Conservation (phyloP, 1,140 invertebrate species). For the Camponotus floridanus region DNA sequence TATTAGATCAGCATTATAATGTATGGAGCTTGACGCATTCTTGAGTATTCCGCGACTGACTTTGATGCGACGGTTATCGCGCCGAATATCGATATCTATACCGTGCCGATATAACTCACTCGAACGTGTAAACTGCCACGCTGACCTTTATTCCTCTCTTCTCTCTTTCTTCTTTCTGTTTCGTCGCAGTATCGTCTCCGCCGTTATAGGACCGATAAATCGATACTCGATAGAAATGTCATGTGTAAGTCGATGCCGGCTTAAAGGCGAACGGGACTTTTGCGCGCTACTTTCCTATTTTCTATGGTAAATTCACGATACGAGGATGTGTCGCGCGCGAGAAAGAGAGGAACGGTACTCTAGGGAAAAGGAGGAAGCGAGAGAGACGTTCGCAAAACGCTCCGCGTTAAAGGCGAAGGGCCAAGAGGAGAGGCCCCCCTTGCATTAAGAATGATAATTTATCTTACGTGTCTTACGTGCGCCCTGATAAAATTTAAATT, state of each 20-base stretch:
- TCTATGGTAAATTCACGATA: slow-evolving; percentile 51
- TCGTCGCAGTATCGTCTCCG: slow-evolving; percentile 42
- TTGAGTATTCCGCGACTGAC: slow-evolving; percentile 59
- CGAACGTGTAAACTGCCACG: slow-evolving; percentile 49
- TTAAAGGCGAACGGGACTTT: slow-evolving; percentile 60
- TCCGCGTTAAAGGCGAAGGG: not conserved
- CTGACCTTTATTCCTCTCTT: slow-evolving; percentile 52
- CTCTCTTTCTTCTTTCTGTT: no score
- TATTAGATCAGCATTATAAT: slow-evolving; percentile 60
- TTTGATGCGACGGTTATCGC: slow-evolving; percentile 56
- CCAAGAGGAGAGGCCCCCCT: not conserved
- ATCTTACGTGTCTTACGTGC: slow-evolving; percentile 64
- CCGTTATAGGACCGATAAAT: slow-evolving; percentile 50
- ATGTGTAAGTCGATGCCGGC: slow-evolving; percentile 60
- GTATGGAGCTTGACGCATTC: slow-evolving; percentile 31
- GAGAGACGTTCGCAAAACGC: not conserved
- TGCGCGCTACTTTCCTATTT: slow-evolving; percentile 43
- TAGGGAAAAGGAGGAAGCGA: not conserved
- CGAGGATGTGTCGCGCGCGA: not conserved
- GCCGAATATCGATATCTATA: slow-evolving; percentile 56
- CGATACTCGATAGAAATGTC: slow-evolving; percentile 63
- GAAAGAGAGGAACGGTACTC: not conserved
- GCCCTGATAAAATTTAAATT: slow-evolving; percentile 64
- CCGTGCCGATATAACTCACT: slow-evolving; percentile 45
- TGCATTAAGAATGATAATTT: slow-evolving; percentile 65